Conservation (phyloP, 2,888 invertebrate species). For the Cantharis rufa region DNA sequence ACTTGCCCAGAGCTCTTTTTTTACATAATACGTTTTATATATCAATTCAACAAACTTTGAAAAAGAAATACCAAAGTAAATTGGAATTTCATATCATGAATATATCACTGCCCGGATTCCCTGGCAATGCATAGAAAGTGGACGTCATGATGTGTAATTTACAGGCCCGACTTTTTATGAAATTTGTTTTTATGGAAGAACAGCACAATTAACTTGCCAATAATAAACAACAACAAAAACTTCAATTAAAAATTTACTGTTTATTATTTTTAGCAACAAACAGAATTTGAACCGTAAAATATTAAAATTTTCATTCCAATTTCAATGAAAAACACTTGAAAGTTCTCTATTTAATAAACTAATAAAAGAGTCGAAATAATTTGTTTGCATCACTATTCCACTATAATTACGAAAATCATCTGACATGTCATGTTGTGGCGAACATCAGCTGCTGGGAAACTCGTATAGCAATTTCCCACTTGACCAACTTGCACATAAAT, state of each 20-base stretch:
- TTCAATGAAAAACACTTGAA: neutral
- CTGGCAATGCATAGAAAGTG: slow-evolving; percentile 40
- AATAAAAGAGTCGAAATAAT: neutral
- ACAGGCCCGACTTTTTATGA: neutral
- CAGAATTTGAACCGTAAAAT: neutral
- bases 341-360: neutral
- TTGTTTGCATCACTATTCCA: neutral
- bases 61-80: slow-evolving; percentile 37
- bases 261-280: neutral
- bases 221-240: neutral
- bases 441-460: neutral
- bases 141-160: slow-evolving; percentile 28
- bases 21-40: slow-evolving; percentile 30
- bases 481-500: neutral
- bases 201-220: neutral
- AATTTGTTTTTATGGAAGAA: neutral
- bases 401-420: neutral
- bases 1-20: slow-evolving; percentile 19
- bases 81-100: slow-evolving; percentile 42
- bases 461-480: neutral
- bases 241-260: neutral
- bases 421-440: neutral
- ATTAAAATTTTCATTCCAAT: neutral
- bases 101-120: slow-evolving; percentile 35
- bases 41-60: slow-evolving; percentile 23